Percentiles rank a stretch among this genome's conserved stretches.
phyloP scores from a whole-genome alignment of 1,140 invertebrate genomes.

The Tigriopus japonicus region DNA sequence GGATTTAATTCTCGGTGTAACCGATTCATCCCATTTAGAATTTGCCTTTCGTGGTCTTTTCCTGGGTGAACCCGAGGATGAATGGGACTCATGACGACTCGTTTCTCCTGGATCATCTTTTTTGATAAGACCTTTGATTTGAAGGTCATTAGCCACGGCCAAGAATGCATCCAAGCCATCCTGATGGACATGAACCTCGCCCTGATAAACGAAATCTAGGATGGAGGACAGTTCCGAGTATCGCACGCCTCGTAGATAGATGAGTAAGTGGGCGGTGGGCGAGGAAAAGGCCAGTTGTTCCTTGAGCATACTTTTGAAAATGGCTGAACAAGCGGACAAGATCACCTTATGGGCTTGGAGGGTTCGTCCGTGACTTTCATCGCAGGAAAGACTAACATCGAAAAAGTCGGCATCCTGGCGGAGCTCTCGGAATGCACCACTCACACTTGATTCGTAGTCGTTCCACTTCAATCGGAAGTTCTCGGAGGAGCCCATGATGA shows the following conservation, averaged over 20 bases:
- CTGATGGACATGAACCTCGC: slow-evolving; percentile 70
- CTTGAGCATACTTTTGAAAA: slow-evolving; percentile 42
- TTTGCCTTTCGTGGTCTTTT: no score
- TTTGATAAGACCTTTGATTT: slow-evolving; percentile 50
- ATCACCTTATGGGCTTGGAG: slow-evolving; percentile 50
- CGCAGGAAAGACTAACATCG: neutral
- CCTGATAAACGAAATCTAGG: slow-evolving; percentile 76
- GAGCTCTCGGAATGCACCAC: neutral
- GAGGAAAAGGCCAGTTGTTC: neutral
- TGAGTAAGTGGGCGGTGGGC: neutral
- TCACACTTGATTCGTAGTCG: slow-evolving; percentile 6
- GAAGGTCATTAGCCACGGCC: slow-evolving; percentile 56
- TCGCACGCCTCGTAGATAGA: slow-evolving; percentile 48
- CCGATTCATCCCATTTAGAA: no score
- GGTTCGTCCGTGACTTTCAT: slow-evolving; percentile 40
- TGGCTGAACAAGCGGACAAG: slow-evolving; percentile 46
- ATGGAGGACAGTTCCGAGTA: slow-evolving; percentile 69
- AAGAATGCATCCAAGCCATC: slow-evolving; percentile 55
- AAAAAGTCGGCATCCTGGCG: slow-evolving; percentile 7
- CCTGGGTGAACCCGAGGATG: no score
- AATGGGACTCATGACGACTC: no score
- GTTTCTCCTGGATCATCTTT: no score
- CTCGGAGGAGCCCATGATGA: neutral
- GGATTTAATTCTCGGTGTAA: no score
- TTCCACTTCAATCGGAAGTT: slow-evolving; percentile 11